phyloP scores from a whole-genome alignment of 2,888 invertebrate genomes.

The Diploptera punctata region DNA sequence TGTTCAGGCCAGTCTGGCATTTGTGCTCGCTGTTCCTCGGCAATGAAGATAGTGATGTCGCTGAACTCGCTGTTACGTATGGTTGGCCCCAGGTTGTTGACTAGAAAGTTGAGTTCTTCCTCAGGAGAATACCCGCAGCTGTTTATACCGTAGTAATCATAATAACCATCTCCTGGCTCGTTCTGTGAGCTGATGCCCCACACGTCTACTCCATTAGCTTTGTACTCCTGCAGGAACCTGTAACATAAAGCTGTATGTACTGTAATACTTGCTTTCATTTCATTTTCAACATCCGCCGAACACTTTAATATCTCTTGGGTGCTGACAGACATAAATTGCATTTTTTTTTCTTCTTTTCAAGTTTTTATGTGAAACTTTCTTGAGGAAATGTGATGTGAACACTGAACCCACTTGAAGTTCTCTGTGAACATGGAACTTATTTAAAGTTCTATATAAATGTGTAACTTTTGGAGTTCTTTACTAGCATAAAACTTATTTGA shows the following conservation, averaged over 20 bases:
- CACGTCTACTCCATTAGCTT: not conserved
- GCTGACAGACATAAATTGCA: too few relatives aligned
- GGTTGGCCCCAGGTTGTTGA: conserved; percentile 13
- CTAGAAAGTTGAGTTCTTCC: conserved; percentile 11
- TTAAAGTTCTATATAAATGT: too few relatives aligned
- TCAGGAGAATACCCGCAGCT: conserved; percentile 17
- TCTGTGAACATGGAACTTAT: too few relatives aligned
- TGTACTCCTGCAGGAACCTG: not conserved
- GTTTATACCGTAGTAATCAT: conserved; percentile 11
- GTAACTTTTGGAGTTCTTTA: too few relatives aligned
- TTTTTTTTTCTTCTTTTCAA: too few relatives aligned
- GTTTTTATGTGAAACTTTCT: too few relatives aligned
- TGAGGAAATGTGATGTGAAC: too few relatives aligned
- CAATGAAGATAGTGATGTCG: not conserved
- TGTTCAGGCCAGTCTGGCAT: not conserved
- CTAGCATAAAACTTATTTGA: too few relatives aligned
- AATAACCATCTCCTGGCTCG: conserved; percentile 15
- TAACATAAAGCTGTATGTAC: not conserved
- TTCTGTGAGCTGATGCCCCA: conserved; percentile 9
- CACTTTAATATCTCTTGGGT: too few relatives aligned
- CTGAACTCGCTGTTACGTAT: not conserved
- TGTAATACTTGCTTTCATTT: too few relatives aligned
- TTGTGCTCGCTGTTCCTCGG: not conserved
- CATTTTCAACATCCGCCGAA: too few relatives aligned
- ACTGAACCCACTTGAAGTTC: too few relatives aligned